Conservation (phyloP, 2,797 vertebrate genomes). For the Caiman crocodilus region DNA sequence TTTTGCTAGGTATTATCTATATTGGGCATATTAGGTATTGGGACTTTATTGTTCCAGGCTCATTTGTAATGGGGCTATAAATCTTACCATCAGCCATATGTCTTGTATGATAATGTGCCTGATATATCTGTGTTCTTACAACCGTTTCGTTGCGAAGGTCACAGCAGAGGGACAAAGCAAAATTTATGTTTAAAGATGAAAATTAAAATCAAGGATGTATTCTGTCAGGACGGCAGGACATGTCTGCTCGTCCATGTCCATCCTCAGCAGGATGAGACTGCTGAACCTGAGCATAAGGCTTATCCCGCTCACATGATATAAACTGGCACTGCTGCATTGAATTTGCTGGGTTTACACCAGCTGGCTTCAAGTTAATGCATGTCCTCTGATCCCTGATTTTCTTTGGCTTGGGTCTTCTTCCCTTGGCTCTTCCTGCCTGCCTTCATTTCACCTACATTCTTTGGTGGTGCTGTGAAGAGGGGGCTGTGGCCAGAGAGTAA, state of each 20-base stretch:
- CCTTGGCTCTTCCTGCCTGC: accelerated
- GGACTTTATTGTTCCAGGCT: slow-evolving; percentile 40
- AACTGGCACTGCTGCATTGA: background rate
- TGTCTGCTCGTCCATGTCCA: background rate
- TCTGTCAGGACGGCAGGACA: background rate
- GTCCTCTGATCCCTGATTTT: background rate
- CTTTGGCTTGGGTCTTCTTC: background rate
- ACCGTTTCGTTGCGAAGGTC: slow-evolving; percentile 19
- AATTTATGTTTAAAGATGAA: slow-evolving; percentile 19
- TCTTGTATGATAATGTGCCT: slow-evolving; percentile 42
- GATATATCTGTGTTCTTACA: background rate
- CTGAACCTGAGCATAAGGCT: background rate
- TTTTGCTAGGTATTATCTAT: slow-evolving; percentile 38
- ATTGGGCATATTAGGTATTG: background rate
- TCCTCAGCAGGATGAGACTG: background rate
- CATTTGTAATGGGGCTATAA: slow-evolving; percentile 28
- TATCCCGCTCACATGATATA: background rate
- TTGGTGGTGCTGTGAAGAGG: accelerated
- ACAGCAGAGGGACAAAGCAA: background rate
- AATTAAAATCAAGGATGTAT: background rate
- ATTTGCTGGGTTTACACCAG: accelerated
- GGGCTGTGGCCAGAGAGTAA: background rate
- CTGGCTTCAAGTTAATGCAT: background rate
- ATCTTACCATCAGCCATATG: slow-evolving; percentile 26
- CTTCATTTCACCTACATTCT: background rate